Evolutionary conservation across 2,797 vertebrate genomes (phyloP).

Genomic region (Rachycentron canadum): DNA sequence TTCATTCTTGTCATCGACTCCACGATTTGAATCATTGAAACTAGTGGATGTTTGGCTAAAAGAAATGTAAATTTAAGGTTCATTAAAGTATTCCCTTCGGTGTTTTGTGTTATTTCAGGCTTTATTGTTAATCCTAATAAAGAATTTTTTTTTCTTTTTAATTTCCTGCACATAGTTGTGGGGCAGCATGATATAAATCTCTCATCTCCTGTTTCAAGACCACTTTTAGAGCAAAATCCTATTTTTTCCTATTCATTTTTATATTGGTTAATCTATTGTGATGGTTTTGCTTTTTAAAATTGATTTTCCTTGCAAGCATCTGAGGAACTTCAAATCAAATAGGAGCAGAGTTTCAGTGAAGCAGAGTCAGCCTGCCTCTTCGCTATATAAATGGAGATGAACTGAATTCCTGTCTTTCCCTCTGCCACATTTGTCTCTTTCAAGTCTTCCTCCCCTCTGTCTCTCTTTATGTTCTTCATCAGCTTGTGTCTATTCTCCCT

Average conservation of each 20-base stretch:
- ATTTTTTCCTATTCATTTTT: background rate
- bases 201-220: background rate
- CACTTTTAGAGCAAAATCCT: background rate
- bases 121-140: slow-evolving; percentile 4
- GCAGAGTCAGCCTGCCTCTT: background rate
- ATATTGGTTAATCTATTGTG: background rate
- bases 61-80: background rate
- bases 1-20: slow-evolving; percentile 14
- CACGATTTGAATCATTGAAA: background rate
- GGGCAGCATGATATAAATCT: slow-evolving; percentile 11
- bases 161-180: slow-evolving; percentile 8
- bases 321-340: background rate
- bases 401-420: slow-evolving; percentile 8
- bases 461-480: background rate
- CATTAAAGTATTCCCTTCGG: background rate
- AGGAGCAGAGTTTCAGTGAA: background rate
- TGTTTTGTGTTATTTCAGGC: background rate
- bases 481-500: background rate
- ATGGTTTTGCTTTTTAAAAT: background rate
- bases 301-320: background rate
- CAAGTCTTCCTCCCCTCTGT: background rate
- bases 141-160: background rate
- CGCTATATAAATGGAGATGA: slow-evolving; percentile 4
- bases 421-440: background rate
- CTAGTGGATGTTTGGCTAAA: background rate